Evolutionary conservation across 92 coral and sea anemone genomes (phyloP).

Genomic region (Siderastrea radians): DNA sequence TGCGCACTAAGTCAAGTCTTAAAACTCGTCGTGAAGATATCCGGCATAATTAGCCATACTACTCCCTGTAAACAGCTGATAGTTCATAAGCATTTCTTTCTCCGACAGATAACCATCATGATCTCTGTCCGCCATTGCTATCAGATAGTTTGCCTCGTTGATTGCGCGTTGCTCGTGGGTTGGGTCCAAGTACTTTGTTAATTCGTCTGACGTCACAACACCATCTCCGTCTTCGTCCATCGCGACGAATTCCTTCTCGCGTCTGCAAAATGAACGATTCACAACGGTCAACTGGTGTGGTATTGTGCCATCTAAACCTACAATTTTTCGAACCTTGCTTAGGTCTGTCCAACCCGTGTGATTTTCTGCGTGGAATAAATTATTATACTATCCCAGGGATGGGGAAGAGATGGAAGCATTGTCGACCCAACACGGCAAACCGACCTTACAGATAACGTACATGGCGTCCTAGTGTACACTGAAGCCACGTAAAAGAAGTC

Average conservation of each 20-base stretch:
- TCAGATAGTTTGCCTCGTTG: constrained; percentile 89
- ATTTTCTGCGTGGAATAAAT: too few relatives aligned
- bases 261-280: constrained; percentile 42
- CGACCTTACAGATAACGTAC: too few relatives aligned
- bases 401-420: too few relatives aligned
- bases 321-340: too few relatives aligned
- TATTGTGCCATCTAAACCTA: too few relatives aligned
- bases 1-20: not conserved
- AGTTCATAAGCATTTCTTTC: constrained; percentile 88
- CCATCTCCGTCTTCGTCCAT: constrained; percentile 90
- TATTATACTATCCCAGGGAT: too few relatives aligned
- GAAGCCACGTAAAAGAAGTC: too few relatives aligned
- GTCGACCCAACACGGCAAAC: too few relatives aligned
- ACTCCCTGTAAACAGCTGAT: constrained; percentile 95
- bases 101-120: constrained; percentile 83
- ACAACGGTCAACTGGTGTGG: too few relatives aligned
- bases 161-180: constrained; percentile 93
- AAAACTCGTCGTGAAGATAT: constrained; percentile 94
- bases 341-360: too few relatives aligned
- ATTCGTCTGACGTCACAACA: constrained; percentile 79
- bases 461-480: too few relatives aligned
- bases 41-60: constrained; percentile 88
- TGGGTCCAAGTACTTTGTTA: constrained; percentile 86
- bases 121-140: constrained; percentile 83
- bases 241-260: constrained; percentile 79